A percentile compares a stretch with the other conserved stretches of the same genome.
Conservation (phyloP, 2,797 vertebrate species). For the Furcifer pardalis region DNA sequence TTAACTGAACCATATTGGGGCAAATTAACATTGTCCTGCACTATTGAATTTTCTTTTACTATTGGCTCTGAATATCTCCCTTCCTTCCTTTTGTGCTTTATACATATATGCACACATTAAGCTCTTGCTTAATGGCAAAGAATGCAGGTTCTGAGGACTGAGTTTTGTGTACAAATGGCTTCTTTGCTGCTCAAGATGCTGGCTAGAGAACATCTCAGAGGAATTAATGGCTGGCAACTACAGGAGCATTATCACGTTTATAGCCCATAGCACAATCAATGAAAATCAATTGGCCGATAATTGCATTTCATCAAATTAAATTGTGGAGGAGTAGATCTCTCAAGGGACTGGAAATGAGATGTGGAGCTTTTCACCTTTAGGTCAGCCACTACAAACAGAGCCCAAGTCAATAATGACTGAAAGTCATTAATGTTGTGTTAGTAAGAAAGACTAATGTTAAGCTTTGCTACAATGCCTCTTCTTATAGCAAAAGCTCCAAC, state of each 20-base stretch:
- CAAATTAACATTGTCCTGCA: neutral
- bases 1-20: neutral
- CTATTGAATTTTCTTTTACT: neutral
- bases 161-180: conserved; percentile 24
- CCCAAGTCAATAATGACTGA: conserved; percentile 60
- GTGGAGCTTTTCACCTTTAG: conserved; percentile 61
- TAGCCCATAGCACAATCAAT: conserved; percentile 66
- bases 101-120: neutral
- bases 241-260: conserved; percentile 53
- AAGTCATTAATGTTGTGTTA: conserved; percentile 56
- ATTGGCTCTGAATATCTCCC: neutral
- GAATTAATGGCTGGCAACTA: conserved; percentile 43
- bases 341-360: conserved; percentile 62
- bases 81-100: neutral
- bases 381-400: conserved; percentile 61
- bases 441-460: conserved; percentile 53
- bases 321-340: conserved; percentile 52
- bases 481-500: conserved; percentile 44
- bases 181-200: neutral
- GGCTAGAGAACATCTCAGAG: conserved; percentile 33
- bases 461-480: conserved; percentile 45
- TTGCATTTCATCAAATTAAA: conserved; percentile 68
- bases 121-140: neutral
- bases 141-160: neutral
- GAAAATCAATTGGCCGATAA: conserved; percentile 70